Percentiles rank a stretch among this genome's conserved stretches.
These are phyloP conservation scores for Petrocephalus schoutedeni DNA, from an alignment of 2,797 vertebrate genomes.

Conservation along the genomic window DNA sequence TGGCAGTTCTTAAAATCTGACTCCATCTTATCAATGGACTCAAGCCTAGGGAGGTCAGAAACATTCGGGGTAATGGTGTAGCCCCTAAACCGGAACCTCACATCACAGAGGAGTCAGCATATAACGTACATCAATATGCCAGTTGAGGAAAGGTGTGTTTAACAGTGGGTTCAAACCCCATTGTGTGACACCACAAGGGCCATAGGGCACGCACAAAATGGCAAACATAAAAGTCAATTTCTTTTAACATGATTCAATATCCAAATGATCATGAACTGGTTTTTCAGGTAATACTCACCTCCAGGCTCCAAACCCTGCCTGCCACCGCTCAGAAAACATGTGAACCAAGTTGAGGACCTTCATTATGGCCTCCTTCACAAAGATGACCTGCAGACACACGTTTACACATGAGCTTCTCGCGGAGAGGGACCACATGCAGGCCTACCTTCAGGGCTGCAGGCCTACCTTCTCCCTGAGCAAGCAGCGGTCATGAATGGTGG, in stretches of 20 bases:
- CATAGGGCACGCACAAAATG: no score
- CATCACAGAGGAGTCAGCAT: background rate
- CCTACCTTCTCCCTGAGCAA: conserved; percentile 90
- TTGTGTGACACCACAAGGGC: background rate
- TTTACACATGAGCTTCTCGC: background rate
- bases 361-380: conserved; percentile 97
- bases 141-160: background rate
- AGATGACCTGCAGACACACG: conserved; percentile 78
- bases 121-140: background rate
- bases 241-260: background rate
- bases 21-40: conserved; percentile 97
- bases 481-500: conserved; percentile 95
- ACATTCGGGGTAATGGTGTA: background rate
- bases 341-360: conserved; percentile 95
- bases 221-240: no score
- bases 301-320: conserved; percentile 87
- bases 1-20: conserved; percentile 98
- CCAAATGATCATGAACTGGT: background rate
- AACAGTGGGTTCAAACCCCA: background rate
- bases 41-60: conserved; percentile 68
- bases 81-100: background rate
- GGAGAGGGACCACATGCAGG: background rate
- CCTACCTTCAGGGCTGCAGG: background rate
- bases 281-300: conserved; percentile 66
- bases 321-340: conserved; percentile 96